A percentile compares a stretch with the other conserved stretches of the same genome.
These are phyloP conservation scores for Ochropacha duplaris DNA, from an alignment of 2,888 invertebrate genomes.

Conservation along the genomic window DNA sequence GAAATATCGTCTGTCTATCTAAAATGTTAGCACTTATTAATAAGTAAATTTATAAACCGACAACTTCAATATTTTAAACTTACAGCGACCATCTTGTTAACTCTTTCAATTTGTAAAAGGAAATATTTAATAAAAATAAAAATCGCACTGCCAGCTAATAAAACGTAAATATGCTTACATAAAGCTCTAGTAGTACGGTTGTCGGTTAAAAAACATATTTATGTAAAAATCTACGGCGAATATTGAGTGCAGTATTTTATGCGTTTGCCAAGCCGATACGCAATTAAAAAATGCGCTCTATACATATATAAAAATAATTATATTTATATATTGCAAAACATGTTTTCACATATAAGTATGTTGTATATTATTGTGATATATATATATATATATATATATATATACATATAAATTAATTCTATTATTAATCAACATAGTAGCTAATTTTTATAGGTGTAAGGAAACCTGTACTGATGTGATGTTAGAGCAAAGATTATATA, in stretches of 20 bases:
- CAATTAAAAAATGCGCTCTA: not conserved
- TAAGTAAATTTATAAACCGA: not conserved
- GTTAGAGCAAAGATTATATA: slow-evolving; percentile 73
- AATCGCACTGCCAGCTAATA: not conserved
- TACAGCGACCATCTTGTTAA: not conserved
- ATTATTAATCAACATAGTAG: slow-evolving; percentile 45
- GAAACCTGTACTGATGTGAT: slow-evolving; percentile 77
- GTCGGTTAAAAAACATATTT: not conserved
- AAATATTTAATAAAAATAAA: not conserved
- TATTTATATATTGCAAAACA: not conserved
- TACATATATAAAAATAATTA: not conserved
- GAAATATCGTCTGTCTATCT: not conserved
- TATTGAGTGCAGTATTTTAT: too few species aligned
- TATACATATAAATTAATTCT: slow-evolving; percentile 41
- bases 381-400: slow-evolving; percentile 45
- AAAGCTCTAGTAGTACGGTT: not conserved
- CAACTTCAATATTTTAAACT: not conserved
- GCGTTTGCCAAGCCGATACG: too few species aligned
- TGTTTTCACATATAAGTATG: slow-evolving; percentile 12
- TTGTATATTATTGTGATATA: slow-evolving; percentile 52
- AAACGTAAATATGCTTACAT: not conserved
- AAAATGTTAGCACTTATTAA: not conserved
- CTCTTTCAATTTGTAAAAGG: too few species aligned
- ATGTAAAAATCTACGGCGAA: not conserved
- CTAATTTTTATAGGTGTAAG: slow-evolving; percentile 50